Conservation (phyloP, 2,888 invertebrate genomes). For the Cataglyphis livida region DNA sequence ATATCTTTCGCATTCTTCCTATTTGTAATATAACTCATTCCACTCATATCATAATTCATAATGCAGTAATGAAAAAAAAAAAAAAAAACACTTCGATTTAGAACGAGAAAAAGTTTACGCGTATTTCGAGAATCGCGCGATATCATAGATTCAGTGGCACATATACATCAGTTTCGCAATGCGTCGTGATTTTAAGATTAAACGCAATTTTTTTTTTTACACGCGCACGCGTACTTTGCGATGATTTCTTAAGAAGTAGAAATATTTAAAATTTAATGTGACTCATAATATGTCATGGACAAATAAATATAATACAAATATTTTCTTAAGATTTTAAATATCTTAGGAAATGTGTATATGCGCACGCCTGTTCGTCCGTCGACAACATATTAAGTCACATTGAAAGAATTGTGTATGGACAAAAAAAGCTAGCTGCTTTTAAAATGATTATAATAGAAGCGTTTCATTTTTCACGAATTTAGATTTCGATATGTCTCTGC, state of each 20-base stretch:
- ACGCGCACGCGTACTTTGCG: not conserved
- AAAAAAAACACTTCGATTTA: not conserved
- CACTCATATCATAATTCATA: not conserved
- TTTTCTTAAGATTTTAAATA: not conserved
- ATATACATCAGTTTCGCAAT: not conserved
- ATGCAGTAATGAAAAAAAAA: not conserved
- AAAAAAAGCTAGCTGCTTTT: not conserved
- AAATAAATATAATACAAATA: not conserved
- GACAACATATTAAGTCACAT: slow-evolving; percentile 1
- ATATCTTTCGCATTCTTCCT: slow-evolving; percentile 1
- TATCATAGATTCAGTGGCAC: not conserved
- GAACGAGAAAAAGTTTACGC: not conserved
- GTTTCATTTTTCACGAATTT: not conserved
- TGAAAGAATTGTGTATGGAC: not conserved
- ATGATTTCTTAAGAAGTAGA: not conserved
- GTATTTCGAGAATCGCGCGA: not conserved
- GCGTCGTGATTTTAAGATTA: slow-evolving; percentile 2
- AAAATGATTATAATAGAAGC: not conserved
- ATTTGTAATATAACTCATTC: not conserved
- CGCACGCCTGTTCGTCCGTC: not conserved
- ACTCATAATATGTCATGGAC: not conserved
- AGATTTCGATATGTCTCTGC: not conserved
- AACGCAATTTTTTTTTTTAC: slow-evolving; percentile 21
- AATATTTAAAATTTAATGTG: not conserved
- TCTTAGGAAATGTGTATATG: not conserved